Evolutionary conservation across 2,113 vertebrate genomes (phyloP), one percentile per base, ranked within the genome.

Genomic region (Synchiropus splendidus): DNA sequence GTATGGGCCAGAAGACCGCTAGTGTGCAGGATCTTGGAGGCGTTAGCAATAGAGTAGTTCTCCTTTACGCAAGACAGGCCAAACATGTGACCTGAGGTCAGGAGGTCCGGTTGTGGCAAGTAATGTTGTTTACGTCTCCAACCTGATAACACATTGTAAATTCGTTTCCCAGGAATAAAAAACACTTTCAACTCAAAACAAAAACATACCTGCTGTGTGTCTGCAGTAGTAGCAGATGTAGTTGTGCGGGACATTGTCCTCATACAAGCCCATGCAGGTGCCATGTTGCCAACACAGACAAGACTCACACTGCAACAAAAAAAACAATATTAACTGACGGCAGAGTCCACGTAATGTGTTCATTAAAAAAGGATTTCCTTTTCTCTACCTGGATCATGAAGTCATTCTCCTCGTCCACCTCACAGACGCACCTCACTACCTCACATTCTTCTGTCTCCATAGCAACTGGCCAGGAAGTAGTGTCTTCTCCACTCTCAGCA

Each of bases 261-360:
- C 94, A 50, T 92, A 86, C 58, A 98, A 77, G 46, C 94, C 95
- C 94, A 98, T 98, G 64, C 95, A 98, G 51, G 92, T 90, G 39
- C 94, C 93, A 42, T 98, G 94, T 82, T 98, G 94, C 95, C 95
- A 98, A 77, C 91, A 93, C 27, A 91, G 73, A 82, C 95, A 98
- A 35, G 92, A 90, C 82, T 94, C 91, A 75, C 94, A 98, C 93
- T 98, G 1, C 27, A 30, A 48, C n/a, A 32, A 10, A 27, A 11
- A 58, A 1, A 54, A 27, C 4, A 27, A 27, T 4, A 27, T 5
- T 4, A 27, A 27, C n/a, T n/a, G 21, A 27, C 4, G 21, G 21
- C 5, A 32, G 2, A 45, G 15, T 6, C 16, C 3, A 15, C 27
- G 11, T 10, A 5, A 18, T 9, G 16, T 13, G 13, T 37, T 37